Base-by-base conservation (phyloP, 92 coral and sea anemone species). In the Porites divaricata region DNA sequence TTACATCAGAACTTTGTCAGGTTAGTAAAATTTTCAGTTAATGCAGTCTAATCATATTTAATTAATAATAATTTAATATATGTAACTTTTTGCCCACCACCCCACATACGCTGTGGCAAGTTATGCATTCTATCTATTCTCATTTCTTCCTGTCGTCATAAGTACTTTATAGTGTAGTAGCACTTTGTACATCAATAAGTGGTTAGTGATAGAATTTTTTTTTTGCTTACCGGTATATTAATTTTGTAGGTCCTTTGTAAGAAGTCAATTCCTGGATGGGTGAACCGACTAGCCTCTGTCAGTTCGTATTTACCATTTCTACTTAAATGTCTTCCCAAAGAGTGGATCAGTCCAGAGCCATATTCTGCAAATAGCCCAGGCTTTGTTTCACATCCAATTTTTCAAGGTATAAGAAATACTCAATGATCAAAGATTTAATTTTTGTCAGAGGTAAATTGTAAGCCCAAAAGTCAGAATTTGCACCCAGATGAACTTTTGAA, bases 301-400 rank as follows among this genome's bases (percentile, higher is more conserved):
- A 95, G 98, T 50, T 97, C 99, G 13, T 90, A 90, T 51, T 87
- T 95, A 70, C 99, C 99, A 12, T 97, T 95, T 78, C 89, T 97
- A 6, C 90, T 93, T 2, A 97, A 93, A 52, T 95, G 95, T 80
- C 90, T 97, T 67, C 99, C 99, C 5, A 93, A 85, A 78, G 99
- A 97, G 58, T 97, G 99, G 99, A 89, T 97, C 17, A 90, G 93
- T 8, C 99, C 99, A 45, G 98, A 91, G 78, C 97, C 98, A 21
- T 94, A 88, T 48, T 87, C 91, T 20, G 90, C 92, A 15, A 69
- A 73, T 79, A 91, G 95, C 45, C 88, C 94, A 20, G 74, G 83
- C 48, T 79, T 87, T 58, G 59, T 77, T 72, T 84, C 88, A 67
- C 79, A 79, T 70, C 93, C 95, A 51, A 54, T 54, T 11, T 92